phyloP scores from a whole-genome alignment of 2,888 invertebrate genomes.

The Polymixis lichenea region DNA sequence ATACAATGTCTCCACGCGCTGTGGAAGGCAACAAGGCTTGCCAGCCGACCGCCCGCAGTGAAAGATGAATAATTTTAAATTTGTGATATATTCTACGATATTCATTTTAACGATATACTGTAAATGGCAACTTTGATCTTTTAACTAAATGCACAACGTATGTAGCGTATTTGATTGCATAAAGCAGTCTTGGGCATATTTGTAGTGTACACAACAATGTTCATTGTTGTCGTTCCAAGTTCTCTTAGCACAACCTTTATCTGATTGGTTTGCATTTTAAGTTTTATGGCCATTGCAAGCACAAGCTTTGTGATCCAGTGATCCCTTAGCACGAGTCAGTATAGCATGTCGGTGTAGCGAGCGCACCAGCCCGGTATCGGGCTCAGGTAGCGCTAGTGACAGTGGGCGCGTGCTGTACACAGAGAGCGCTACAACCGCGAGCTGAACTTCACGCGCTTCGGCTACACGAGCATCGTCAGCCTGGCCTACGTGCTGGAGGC shows the following conservation, averaged over 20 bases:
- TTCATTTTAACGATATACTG: too few relatives aligned
- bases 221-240: background rate
- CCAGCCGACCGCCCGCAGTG: too few relatives aligned
- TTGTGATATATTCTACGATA: too few relatives aligned
- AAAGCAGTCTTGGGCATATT: background rate
- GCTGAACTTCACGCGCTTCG: slow-evolving; percentile 78
- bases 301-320: too few relatives aligned
- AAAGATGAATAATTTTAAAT: too few relatives aligned
- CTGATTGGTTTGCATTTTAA: background rate
- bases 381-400: background rate
- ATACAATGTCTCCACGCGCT: too few relatives aligned
- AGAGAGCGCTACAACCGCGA: slow-evolving; percentile 80
- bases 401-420: background rate
- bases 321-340: background rate
- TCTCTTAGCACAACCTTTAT: background rate
- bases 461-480: slow-evolving; percentile 79
- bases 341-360: background rate
- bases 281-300: background rate
- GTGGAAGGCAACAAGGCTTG: too few relatives aligned
- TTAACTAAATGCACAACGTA: too few relatives aligned
- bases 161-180: too few relatives aligned
- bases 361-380: background rate
- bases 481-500: slow-evolving; percentile 73
- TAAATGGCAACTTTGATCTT: too few relatives aligned
- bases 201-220: background rate